A percentile compares a stretch with the other conserved stretches of the same genome.
These are phyloP conservation scores for Synanthedon formicaeformis DNA, from an alignment of 2,888 invertebrate species.

Conservation along the genomic window DNA sequence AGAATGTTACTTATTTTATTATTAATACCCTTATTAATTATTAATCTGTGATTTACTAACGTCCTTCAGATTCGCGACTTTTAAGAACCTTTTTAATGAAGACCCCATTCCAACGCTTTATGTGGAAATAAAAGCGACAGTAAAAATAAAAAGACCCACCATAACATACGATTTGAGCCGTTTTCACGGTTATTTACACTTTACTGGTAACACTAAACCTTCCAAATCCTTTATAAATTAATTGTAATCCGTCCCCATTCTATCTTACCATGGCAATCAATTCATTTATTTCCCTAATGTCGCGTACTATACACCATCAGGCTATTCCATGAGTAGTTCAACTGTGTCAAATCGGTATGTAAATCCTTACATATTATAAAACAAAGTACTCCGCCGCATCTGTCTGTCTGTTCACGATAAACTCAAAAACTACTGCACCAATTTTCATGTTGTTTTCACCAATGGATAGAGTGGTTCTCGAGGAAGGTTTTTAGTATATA, in stretches of 20 bases:
- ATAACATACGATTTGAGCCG: background rate
- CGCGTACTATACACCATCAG: background rate
- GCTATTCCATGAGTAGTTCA: background rate
- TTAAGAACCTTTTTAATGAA: background rate
- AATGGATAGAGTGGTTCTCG: too few species aligned
- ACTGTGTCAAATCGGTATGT: too few species aligned
- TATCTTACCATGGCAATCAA: background rate
- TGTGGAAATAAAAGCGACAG: background rate
- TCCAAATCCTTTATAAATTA: background rate
- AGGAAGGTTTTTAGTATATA: too few species aligned
- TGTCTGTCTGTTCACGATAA: too few species aligned
- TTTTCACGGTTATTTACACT: background rate
- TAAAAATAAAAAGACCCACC: background rate
- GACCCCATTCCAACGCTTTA: background rate
- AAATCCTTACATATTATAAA: too few species aligned
- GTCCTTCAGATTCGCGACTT: background rate
- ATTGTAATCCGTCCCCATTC: background rate
- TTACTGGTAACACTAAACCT: background rate
- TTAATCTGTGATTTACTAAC: too few species aligned
- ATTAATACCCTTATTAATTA: too few species aligned
- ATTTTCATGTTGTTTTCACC: too few species aligned
- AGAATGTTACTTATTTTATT: too few species aligned
- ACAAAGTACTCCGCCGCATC: too few species aligned
- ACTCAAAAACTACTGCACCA: too few species aligned
- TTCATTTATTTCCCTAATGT: background rate